Conservation (phyloP, 2,797 vertebrate species). For the Cuniculus paca region DNA sequence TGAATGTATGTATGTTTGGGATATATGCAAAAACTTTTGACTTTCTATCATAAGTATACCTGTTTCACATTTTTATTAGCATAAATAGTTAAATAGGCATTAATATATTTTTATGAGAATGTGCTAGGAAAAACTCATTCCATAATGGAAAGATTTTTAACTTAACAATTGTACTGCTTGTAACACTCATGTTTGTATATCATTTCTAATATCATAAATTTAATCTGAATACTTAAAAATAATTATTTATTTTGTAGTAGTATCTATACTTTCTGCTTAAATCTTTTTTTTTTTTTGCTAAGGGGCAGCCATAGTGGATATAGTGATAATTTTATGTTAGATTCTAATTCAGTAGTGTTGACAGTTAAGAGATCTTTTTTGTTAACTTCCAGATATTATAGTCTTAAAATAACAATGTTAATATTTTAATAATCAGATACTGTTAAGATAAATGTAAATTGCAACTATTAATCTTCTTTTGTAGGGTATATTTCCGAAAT, state of each 20-base stretch:
- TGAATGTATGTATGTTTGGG: too few species aligned
- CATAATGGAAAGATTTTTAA: slow-evolving; percentile 48
- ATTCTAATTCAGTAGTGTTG: slow-evolving; percentile 38
- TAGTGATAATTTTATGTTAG: slow-evolving; percentile 23
- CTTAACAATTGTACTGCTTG: slow-evolving; percentile 32
- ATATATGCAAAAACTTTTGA: background rate
- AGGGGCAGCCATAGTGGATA: background rate
- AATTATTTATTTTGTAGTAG: slow-evolving; percentile 22
- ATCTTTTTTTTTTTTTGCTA: slow-evolving; percentile 21
- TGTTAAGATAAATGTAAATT: background rate
- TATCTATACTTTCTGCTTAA: slow-evolving; percentile 24
- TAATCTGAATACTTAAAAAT: slow-evolving; percentile 61
- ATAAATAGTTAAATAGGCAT: slow-evolving; percentile 39
- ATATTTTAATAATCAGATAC: slow-evolving; percentile 28
- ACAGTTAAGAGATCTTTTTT: background rate
- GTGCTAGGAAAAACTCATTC: slow-evolving; percentile 35
- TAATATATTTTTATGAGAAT: slow-evolving; percentile 61
- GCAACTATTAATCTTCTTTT: slow-evolving; percentile 80
- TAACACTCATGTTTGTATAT: slow-evolving; percentile 28
- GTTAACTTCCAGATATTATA: slow-evolving; percentile 25
- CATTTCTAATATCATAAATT: slow-evolving; percentile 36
- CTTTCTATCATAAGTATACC: slow-evolving; percentile 58
- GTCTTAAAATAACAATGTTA: slow-evolving; percentile 30
- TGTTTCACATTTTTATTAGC: slow-evolving; percentile 48
- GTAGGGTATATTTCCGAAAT: slow-evolving; percentile 99